Evolutionary conservation across 2,797 vertebrate genomes (phyloP), one percentile per base, ranked within the genome.

Genomic region (Pempheris klunzingeri): DNA sequence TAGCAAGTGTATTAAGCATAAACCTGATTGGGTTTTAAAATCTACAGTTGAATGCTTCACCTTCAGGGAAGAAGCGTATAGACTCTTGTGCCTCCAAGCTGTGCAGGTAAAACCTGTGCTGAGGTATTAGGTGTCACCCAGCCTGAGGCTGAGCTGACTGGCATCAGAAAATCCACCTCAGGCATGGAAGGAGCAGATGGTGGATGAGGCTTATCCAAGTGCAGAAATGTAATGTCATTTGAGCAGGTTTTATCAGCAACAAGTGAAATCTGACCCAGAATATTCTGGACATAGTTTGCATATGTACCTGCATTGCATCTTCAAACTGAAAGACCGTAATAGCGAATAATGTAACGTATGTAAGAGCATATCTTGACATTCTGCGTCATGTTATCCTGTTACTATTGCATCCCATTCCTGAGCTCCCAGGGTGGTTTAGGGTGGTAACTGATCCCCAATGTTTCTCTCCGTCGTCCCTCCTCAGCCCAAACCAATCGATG

Each of bases 401-500:
- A 18, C 55, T 26, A 0, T 24, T 50, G 12, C 15, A 12, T 44
- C 38, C 12, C 7, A 4, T 14, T 1, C 36, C 24, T 17, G 17
- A 34, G 14, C 20, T 70, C 14, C 3, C 8, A 3, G 1, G 3
- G 7, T 17, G 49, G 18, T 7, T 54, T 10, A 22, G 20, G 32
- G n/a, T 47, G 32, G n/a, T 47, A 30, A 32, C 62, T 30, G 34
- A 66, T 39, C 28, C 22, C 5, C 2, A 5, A 8, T 18, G 6
- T 39, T 52, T 57, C 41, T 77, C 50, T 49, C 49, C 36, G 38
- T 32, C 38, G 24, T 69, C 28, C 20, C 39, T 49, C 80, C 39
- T 65, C 85, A 98, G 97, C 97, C 97, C 13, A 99, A 99, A 92
- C 97, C 97, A 78, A 99, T 99, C 63, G 97, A 98, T 80, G 97